Conservation (phyloP, 2,797 vertebrate genomes). For the Pterois miles region DNA sequence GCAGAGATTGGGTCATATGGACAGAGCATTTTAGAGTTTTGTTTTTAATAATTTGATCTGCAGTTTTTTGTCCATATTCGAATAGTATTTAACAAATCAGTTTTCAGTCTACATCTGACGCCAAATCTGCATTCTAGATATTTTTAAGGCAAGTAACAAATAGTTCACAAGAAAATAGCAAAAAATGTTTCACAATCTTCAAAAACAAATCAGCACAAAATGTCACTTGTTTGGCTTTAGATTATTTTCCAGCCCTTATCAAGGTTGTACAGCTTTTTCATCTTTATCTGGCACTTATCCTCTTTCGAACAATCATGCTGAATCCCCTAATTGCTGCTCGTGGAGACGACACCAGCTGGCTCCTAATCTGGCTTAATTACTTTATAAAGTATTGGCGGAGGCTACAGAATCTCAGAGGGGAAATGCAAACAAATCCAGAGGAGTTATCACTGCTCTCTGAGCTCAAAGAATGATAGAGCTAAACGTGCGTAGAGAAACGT, state of each 20-base stretch:
- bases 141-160: background rate
- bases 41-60: background rate
- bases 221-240: background rate
- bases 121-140: background rate
- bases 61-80: too few relatives aligned
- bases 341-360: background rate
- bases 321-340: background rate
- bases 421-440: background rate
- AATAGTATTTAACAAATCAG: background rate
- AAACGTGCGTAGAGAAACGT: too few relatives aligned
- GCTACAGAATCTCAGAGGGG: background rate
- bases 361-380: background rate
- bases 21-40: background rate
- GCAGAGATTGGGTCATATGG: background rate
- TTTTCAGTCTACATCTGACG: background rate
- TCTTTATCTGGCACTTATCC: background rate
- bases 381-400: background rate
- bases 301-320: background rate
- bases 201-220: background rate
- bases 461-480: slow-evolving; percentile 8
- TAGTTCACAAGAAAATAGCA: background rate
- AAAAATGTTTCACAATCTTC: background rate
- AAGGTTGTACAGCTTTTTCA: background rate
- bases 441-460: background rate
- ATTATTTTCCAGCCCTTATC: background rate